Evolutionary conservation across 1,140 invertebrate genomes (phyloP).

Genomic region (Zaprionus gabonicus): DNA sequence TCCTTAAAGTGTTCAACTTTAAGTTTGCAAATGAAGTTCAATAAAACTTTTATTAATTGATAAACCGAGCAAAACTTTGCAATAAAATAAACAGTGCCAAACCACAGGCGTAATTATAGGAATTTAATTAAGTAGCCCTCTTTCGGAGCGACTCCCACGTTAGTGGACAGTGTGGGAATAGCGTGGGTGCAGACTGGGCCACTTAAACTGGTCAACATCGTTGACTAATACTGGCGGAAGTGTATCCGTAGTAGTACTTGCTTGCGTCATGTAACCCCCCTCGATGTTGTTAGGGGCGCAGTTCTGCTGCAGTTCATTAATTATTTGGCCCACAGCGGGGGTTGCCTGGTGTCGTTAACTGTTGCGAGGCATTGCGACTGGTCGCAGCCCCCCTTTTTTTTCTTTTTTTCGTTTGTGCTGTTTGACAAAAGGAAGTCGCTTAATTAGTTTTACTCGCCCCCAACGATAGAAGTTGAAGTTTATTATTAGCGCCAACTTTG

Average conservation of each 20-base stretch:
- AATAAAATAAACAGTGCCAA: slow-evolving; percentile 6
- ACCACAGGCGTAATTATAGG: slow-evolving; percentile 6
- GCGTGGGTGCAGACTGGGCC: neutral
- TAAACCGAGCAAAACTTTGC: neutral
- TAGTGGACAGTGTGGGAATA: neutral
- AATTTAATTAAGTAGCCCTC: slow-evolving; percentile 59
- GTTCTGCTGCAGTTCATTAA: slow-evolving; percentile 75
- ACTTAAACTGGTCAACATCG: slow-evolving; percentile 54
- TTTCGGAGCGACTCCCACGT: slow-evolving; percentile 10
- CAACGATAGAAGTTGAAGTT: slow-evolving; percentile 55
- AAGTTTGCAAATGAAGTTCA: neutral
- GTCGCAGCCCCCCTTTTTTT: neutral
- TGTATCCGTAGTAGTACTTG: slow-evolving; percentile 37
- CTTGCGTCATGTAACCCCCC: slow-evolving; percentile 67
- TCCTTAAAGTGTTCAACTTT: neutral
- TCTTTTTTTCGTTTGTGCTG: slow-evolving; percentile 35
- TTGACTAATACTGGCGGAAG: slow-evolving; percentile 38
- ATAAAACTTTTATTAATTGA: slow-evolving; percentile 20
- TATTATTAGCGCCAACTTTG: slow-evolving; percentile 79
- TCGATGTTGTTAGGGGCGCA: slow-evolving; percentile 1
- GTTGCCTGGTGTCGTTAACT: slow-evolving; percentile 28
- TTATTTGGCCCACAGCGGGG: slow-evolving; percentile 66
- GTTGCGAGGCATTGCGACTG: slow-evolving; percentile 14
- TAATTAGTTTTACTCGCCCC: slow-evolving; percentile 65
- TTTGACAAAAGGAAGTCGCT: slow-evolving; percentile 65